Conservation (phyloP, 2,888 invertebrate genomes). For the Phortica okadai region DNA sequence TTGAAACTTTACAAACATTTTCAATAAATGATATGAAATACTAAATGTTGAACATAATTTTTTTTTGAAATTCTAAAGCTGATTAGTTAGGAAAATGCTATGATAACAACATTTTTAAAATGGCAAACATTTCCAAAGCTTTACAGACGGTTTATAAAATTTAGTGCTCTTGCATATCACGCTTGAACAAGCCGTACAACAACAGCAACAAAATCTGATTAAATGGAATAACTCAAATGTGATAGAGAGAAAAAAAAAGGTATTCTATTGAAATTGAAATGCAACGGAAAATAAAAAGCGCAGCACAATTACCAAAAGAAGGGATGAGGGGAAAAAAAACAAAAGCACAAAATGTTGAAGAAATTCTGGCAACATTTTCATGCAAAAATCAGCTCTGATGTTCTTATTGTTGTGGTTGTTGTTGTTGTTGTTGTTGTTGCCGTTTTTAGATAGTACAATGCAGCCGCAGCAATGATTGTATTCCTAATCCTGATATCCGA, state of each 20-base stretch:
- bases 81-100: too few species aligned
- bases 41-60: too few species aligned
- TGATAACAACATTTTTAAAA: too few species aligned
- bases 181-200: not conserved
- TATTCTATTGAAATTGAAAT: not conserved
- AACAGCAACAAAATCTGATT: not conserved
- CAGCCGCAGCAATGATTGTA: not conserved
- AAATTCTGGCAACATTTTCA: constrained; percentile 5
- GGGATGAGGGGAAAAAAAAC: not conserved
- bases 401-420: not conserved
- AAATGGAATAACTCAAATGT: constrained; percentile 3
- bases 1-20: too few species aligned
- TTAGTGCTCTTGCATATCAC: too few species aligned
- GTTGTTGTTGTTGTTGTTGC: constrained; percentile 3
- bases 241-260: not conserved
- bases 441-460: not conserved
- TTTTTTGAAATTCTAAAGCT: too few species aligned
- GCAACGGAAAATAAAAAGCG: not conserved
- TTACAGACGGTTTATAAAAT: too few species aligned
- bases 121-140: too few species aligned
- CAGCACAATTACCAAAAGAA: not conserved
- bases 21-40: too few species aligned
- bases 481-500: constrained; percentile 4
- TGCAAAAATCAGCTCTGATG: not conserved
- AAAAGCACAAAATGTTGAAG: not conserved